Evolutionary conservation across 2,797 vertebrate species (phyloP).

Genomic region (Melopsittacus undulatus): DNA sequence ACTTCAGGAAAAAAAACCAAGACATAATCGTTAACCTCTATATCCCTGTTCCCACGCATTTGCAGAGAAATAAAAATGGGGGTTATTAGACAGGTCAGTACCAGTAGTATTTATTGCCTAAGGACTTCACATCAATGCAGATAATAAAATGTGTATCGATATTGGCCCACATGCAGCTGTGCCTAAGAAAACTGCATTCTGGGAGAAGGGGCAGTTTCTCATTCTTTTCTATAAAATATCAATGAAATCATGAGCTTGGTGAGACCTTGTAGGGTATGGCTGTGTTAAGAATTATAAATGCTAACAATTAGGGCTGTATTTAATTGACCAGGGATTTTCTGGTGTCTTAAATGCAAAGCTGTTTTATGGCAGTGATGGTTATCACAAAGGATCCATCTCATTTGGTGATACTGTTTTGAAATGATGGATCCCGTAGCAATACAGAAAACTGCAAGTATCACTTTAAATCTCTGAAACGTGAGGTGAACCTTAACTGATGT

Average conservation of each 20-base stretch:
- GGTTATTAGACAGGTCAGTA: background rate
- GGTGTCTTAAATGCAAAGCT: background rate
- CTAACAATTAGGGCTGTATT: background rate
- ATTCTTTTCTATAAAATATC: background rate
- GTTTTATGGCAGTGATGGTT: background rate
- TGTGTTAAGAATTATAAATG: slow-evolving; percentile 1
- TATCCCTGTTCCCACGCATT: background rate
- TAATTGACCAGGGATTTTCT: background rate
- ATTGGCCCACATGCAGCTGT: background rate
- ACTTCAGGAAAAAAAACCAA: background rate
- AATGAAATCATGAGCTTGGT: background rate
- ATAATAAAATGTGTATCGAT: background rate
- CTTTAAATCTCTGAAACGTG: slow-evolving; percentile 12
- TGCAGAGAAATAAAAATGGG: background rate
- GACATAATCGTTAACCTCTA: background rate
- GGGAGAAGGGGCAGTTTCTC: background rate
- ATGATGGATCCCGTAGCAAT: background rate
- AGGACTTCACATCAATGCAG: background rate
- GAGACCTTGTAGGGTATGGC: background rate
- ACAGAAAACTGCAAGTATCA: background rate
- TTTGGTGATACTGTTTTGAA: background rate
- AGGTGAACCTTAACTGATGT: background rate
- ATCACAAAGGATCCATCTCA: background rate
- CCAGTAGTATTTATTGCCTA: slow-evolving; percentile 14
- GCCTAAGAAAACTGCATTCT: background rate